Percentiles rank a stretch among this genome's conserved stretches.
Conservation (phyloP, 1,140 invertebrate species). For the Ruditapes philippinarum region DNA sequence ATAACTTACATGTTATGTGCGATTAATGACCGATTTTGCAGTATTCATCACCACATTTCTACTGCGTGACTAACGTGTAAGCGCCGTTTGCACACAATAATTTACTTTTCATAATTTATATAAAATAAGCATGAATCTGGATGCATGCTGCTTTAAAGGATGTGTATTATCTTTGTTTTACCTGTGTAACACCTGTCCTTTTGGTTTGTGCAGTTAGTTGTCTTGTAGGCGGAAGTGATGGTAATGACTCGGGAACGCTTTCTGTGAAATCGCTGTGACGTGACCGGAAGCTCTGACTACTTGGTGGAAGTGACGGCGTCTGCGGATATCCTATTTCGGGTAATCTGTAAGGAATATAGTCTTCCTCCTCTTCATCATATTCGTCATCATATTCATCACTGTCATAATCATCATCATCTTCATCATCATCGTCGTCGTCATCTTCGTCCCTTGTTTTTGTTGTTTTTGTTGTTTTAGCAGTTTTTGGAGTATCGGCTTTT, state of each 20-base stretch:
- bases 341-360: slow-evolving; percentile 46
- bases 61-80: too few species aligned
- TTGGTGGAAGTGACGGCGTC: slow-evolving; percentile 48
- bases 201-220: slow-evolving; percentile 40
- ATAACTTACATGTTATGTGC: too few species aligned
- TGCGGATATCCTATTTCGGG: slow-evolving; percentile 56
- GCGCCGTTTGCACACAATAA: too few species aligned
- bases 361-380: slow-evolving; percentile 43
- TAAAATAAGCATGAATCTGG: too few species aligned
- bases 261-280: slow-evolving; percentile 18
- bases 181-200: slow-evolving; percentile 17
- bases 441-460: neutral
- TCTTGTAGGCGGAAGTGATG: slow-evolving; percentile 14
- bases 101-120: too few species aligned
- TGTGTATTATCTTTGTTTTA: too few species aligned
- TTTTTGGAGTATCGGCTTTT: neutral
- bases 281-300: slow-evolving; percentile 57
- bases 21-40: too few species aligned
- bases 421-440: neutral
- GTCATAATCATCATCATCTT: slow-evolving; percentile 20
- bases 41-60: too few species aligned
- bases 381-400: slow-evolving; percentile 41
- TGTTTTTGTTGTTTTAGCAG: slow-evolving; percentile 1
- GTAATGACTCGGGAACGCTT: slow-evolving; percentile 46
- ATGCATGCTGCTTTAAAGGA: too few species aligned